Evolutionary conservation across 2,797 vertebrate genomes (phyloP).

Genomic region (Neomorphus geoffroyi): DNA sequence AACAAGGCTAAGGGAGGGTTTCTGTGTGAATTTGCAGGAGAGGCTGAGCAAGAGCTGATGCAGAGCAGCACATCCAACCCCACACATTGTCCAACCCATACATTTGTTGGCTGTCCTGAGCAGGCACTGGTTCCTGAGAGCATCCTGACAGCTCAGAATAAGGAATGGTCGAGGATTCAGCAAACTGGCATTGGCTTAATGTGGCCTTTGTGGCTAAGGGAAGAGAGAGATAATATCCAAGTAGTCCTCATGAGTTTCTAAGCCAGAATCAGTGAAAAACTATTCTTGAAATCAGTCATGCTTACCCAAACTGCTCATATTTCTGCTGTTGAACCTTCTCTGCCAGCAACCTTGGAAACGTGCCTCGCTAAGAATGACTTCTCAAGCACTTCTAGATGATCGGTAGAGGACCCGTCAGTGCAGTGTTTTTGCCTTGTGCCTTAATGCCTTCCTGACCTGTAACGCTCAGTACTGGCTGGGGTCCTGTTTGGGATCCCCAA

Average conservation of each 20-base stretch:
- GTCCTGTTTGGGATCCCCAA: background rate
- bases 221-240: background rate
- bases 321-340: background rate
- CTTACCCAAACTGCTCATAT: accelerated
- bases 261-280: background rate
- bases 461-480: background rate
- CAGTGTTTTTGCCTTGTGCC: background rate
- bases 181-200: accelerated
- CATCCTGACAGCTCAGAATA: accelerated
- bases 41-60: background rate
- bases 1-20: background rate
- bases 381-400: accelerated
- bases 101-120: background rate
- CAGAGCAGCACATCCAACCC: accelerated
- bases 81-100: accelerated
- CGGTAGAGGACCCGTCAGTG: background rate
- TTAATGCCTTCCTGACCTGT: background rate
- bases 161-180: accelerated
- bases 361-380: background rate
- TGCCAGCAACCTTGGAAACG: background rate
- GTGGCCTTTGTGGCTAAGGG: background rate
- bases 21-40: background rate
- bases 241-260: background rate
- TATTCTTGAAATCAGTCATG: background rate
- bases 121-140: background rate